Conservation (phyloP, 2,888 invertebrate species). For the Drosophila neonasuta region DNA sequence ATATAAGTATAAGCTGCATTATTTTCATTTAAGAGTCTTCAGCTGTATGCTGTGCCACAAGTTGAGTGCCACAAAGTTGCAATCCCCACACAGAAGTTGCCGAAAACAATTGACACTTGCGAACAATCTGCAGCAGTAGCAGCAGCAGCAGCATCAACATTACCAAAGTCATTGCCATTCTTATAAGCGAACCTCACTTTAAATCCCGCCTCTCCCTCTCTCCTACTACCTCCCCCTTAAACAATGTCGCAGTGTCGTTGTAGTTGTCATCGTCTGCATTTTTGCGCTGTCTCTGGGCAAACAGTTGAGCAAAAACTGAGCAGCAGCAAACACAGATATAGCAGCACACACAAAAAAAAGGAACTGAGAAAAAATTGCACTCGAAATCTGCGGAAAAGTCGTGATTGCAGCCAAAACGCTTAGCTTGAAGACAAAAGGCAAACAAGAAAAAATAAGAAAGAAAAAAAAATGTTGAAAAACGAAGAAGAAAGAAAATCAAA, state of each 20-base stretch:
- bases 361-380: constrained; percentile 61
- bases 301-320: constrained; percentile 64
- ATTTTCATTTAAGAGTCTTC: constrained; percentile 54
- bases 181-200: constrained; percentile 37
- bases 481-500: constrained; percentile 46
- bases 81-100: constrained; percentile 33
- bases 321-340: constrained; percentile 41
- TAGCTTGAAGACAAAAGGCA: constrained; percentile 58
- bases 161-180: constrained; percentile 64
- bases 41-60: constrained; percentile 32
- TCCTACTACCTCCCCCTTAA: background rate
- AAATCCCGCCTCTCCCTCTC: no score
- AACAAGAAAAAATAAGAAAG: constrained; percentile 23
- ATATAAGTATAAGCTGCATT: constrained; percentile 48
- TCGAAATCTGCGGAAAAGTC: constrained; percentile 77
- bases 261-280: constrained; percentile 62
- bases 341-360: background rate
- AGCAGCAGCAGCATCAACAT: constrained; percentile 63
- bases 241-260: background rate
- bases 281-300: constrained; percentile 62
- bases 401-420: constrained; percentile 78
- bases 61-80: constrained; percentile 47
- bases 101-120: constrained; percentile 76
- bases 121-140: constrained; percentile 70
- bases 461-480: background rate